These are phyloP conservation scores for Cyprinodon tularosa DNA, from an alignment of 2,113 vertebrate genomes.

Conservation along the genomic window DNA sequence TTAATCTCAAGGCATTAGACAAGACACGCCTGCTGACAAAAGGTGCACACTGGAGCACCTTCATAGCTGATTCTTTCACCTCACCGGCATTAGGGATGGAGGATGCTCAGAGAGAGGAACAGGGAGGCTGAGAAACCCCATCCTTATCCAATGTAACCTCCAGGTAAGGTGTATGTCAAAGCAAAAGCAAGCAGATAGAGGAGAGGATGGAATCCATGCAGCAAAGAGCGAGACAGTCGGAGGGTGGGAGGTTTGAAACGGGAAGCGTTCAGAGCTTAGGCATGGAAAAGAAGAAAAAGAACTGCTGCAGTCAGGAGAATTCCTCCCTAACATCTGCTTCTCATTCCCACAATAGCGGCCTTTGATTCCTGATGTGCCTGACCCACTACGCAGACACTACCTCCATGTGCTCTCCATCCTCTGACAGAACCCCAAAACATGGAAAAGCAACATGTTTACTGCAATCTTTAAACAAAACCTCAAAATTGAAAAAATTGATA, in stretches of 20 bases:
- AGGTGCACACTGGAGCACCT: slow-evolving; percentile 37
- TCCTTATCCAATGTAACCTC: slow-evolving; percentile 41
- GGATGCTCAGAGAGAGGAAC: slow-evolving; percentile 1
- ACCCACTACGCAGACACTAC: slow-evolving; percentile 24
- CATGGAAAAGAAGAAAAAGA: slow-evolving; percentile 69
- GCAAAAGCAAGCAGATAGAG: slow-evolving; percentile 6
- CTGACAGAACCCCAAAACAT: slow-evolving; percentile 43
- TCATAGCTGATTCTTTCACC: slow-evolving; percentile 44
- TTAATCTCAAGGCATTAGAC: slow-evolving; percentile 67
- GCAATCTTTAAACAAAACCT: background rate
- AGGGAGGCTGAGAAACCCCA: slow-evolving; percentile 1
- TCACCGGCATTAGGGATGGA: slow-evolving; percentile 21
- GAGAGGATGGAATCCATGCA: slow-evolving; percentile 8
- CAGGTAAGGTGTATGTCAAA: slow-evolving; percentile 48
- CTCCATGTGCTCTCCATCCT: slow-evolving; percentile 29
- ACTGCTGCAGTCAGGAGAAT: slow-evolving; percentile 86
- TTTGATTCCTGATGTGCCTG: slow-evolving; percentile 78
- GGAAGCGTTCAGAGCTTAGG: slow-evolving; percentile 49
- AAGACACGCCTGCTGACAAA: slow-evolving; percentile 43
- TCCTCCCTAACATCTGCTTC: slow-evolving; percentile 90
- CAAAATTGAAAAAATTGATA: background rate
- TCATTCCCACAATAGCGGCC: slow-evolving; percentile 86
- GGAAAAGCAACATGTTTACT: slow-evolving; percentile 2
- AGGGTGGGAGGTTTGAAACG: slow-evolving; percentile 41
- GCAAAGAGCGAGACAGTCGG: slow-evolving; percentile 10